Percentiles rank a stretch among this genome's conserved stretches.
Conservation (phyloP, 2,797 vertebrate species). For the Mastacembelus armatus region DNA sequence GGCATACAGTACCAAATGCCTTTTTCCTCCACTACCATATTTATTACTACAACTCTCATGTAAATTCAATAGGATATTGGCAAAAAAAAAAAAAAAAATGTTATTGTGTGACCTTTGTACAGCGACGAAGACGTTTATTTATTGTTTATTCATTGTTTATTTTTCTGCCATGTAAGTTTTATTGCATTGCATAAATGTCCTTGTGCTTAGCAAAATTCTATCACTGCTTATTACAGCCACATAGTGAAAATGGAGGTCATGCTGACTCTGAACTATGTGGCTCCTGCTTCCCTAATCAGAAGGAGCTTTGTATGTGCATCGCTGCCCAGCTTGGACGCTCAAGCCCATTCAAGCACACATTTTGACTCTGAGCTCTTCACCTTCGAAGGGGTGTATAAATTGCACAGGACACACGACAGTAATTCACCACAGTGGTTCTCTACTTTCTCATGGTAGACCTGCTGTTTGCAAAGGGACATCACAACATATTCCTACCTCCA, state of each 20-base stretch:
- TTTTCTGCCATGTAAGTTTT: slow-evolving; percentile 15
- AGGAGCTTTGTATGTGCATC: slow-evolving; percentile 60
- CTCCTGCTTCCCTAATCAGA: slow-evolving; percentile 61
- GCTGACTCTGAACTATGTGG: slow-evolving; percentile 47
- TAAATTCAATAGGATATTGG: slow-evolving; percentile 24
- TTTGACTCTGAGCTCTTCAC: slow-evolving; percentile 54
- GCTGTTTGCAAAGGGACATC: slow-evolving; percentile 30
- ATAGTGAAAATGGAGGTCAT: slow-evolving; percentile 46
- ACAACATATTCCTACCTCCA: slow-evolving; percentile 19
- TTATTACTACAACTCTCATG: slow-evolving; percentile 29
- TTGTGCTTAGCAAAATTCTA: slow-evolving; percentile 32
- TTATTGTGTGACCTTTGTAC: slow-evolving; percentile 12
- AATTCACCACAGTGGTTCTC: slow-evolving; percentile 67
- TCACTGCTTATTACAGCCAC: slow-evolving; percentile 46
- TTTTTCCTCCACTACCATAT: slow-evolving; percentile 15
- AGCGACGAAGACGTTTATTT: slow-evolving; percentile 7
- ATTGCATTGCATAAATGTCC: slow-evolving; percentile 22
- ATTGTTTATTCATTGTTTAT: no score
- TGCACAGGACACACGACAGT: slow-evolving; percentile 43
- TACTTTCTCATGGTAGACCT: slow-evolving; percentile 48
- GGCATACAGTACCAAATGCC: no score
- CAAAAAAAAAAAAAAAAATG: slow-evolving; percentile 2
- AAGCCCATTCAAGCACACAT: slow-evolving; percentile 54
- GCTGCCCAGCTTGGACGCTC: slow-evolving; percentile 36
- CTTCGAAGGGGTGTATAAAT: slow-evolving; percentile 51